phyloP scores from a whole-genome alignment of 2,113 vertebrate genomes.

The Ondatra zibethicus region DNA sequence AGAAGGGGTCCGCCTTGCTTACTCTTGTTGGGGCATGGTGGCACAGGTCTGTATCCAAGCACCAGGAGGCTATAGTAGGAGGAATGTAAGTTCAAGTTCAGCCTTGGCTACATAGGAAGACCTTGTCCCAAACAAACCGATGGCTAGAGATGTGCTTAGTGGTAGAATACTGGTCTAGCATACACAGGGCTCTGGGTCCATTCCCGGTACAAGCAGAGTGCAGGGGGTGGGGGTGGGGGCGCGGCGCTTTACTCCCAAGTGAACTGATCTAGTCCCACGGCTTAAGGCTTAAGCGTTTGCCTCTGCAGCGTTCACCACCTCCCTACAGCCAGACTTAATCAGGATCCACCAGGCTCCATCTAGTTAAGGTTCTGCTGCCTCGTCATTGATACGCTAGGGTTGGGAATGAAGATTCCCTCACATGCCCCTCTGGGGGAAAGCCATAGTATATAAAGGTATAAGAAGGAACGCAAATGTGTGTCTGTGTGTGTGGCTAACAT shows the following conservation, averaged over 20 bases:
- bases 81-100: background rate
- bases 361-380: background rate
- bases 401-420: background rate
- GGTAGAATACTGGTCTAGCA: background rate
- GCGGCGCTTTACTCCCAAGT: background rate
- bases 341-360: background rate
- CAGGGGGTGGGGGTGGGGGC: background rate
- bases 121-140: background rate
- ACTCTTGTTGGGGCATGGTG: background rate
- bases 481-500: background rate
- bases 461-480: background rate
- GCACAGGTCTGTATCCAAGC: background rate
- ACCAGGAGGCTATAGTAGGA: background rate
- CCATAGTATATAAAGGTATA: background rate
- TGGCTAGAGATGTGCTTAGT: background rate
- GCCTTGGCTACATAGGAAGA: background rate
- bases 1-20: background rate
- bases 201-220: background rate
- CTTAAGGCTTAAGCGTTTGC: background rate
- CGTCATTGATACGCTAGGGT: background rate
- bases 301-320: background rate
- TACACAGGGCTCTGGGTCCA: background rate
- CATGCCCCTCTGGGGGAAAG: background rate
- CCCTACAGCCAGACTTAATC: background rate
- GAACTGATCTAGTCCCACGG: background rate